A percentile compares a stretch with the other conserved stretches of the same genome.
Evolutionary conservation across 2,888 invertebrate genomes (phyloP).

Genomic region (Cylloceria caligata): DNA sequence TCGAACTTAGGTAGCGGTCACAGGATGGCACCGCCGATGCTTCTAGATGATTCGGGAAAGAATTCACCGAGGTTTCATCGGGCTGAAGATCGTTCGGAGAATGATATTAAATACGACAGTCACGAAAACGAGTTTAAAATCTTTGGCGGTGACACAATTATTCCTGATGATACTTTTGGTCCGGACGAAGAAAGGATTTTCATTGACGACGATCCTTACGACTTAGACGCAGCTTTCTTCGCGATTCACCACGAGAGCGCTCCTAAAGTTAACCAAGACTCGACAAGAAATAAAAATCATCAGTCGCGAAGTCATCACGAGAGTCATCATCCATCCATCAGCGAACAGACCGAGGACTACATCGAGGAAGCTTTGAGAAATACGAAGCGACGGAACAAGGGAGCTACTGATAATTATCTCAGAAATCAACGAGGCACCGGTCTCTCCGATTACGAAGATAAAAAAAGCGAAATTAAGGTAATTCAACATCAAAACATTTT

Average conservation of each 20-base stretch:
- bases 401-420: constrained; percentile 62
- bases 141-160: constrained; percentile 76
- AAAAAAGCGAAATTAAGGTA: constrained; percentile 20
- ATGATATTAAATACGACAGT: constrained; percentile 73
- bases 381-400: constrained; percentile 71
- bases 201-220: constrained; percentile 82
- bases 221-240: constrained; percentile 78
- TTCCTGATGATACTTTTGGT: constrained; percentile 81
- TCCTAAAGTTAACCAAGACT: constrained; percentile 83
- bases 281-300: constrained; percentile 19
- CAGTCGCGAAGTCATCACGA: constrained; percentile 14
- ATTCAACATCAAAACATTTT: neutral
- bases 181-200: constrained; percentile 83
- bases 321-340: neutral
- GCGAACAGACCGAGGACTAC: constrained; percentile 71
- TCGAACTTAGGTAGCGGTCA: constrained; percentile 90
- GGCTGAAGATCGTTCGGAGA: constrained; percentile 53
- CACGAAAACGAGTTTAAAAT: constrained; percentile 72
- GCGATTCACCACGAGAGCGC: constrained; percentile 72
- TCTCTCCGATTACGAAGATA: constrained; percentile 39
- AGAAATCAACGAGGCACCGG: constrained; percentile 67
- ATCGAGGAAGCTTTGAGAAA: constrained; percentile 77
- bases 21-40: constrained; percentile 85
- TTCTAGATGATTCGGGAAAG: constrained; percentile 68
- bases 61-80: constrained; percentile 35